Conservation (phyloP, 2,113 vertebrate species). For the Chrysochloris asiatica region DNA sequence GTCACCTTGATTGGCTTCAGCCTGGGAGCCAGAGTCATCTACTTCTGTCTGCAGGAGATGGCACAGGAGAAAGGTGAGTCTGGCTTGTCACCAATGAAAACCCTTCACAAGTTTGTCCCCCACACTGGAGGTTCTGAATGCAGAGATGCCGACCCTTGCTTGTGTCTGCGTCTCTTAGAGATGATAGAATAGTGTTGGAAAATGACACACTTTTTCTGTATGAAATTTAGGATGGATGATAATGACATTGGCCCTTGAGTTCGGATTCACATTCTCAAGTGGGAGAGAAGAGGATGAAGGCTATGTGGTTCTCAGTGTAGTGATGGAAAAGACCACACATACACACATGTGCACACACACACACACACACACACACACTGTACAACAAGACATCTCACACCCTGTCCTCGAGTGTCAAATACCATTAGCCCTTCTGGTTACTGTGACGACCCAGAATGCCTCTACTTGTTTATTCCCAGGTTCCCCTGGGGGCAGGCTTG, state of each 20-base stretch:
- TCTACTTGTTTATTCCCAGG: not conserved
- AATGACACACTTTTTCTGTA: not conserved
- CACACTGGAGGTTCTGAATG: not conserved
- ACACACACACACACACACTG: not conserved
- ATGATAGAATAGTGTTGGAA: not conserved
- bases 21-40: conserved; percentile 97
- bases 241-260: not conserved
- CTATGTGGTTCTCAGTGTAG: not conserved
- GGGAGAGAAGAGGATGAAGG: too few species aligned
- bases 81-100: not conserved
- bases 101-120: not conserved
- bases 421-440: not conserved
- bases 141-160: not conserved
- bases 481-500: not conserved
- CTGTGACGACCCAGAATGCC: not conserved
- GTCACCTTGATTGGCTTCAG: conserved; percentile 97
- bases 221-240: not conserved
- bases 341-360: not conserved
- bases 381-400: not conserved
- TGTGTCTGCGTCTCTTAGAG: not conserved
- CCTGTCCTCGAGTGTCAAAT: not conserved
- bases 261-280: not conserved
- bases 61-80: conserved; percentile 92
- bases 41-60: conserved; percentile 97
- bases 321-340: not conserved